A percentile compares a stretch with the other conserved stretches of the same genome.
These are phyloP conservation scores for Macrosiphum euphorbiae DNA, from an alignment of 2,888 invertebrate species.

Conservation along the genomic window DNA sequence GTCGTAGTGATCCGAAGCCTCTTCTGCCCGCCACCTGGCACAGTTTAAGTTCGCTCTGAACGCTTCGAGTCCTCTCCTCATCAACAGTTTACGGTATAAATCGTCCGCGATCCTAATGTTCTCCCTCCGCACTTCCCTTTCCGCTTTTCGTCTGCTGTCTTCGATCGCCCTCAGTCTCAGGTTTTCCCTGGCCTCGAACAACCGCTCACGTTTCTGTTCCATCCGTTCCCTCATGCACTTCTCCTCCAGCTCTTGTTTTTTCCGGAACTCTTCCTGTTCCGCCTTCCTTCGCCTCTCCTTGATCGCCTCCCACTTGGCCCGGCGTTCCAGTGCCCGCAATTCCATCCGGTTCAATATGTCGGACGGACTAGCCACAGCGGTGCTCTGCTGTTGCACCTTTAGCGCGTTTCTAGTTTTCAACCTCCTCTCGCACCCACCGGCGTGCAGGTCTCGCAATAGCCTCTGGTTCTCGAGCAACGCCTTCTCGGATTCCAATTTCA, in stretches of 20 bases:
- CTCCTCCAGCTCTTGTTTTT: conserved; percentile 43
- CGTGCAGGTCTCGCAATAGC: background rate
- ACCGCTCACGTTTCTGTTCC: conserved; percentile 35
- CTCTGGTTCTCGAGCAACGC: conserved; percentile 54
- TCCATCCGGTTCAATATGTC: conserved; percentile 54
- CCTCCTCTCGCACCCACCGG: background rate
- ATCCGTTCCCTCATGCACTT: conserved; percentile 42
- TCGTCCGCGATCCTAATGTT: conserved; percentile 29
- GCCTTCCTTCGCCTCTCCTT: conserved; percentile 30
- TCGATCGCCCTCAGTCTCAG: conserved; percentile 26
- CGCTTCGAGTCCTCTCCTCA: conserved; percentile 1
- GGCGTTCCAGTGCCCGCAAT: conserved; percentile 52
- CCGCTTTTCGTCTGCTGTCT: conserved; percentile 31
- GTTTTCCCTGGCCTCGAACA: conserved; percentile 50
- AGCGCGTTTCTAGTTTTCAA: background rate
- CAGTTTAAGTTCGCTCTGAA: conserved; percentile 25
- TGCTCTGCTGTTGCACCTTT: background rate
- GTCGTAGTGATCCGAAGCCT: conserved; percentile 29
- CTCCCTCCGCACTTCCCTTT: conserved; percentile 21
- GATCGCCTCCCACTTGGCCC: conserved; percentile 50
- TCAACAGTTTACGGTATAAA: background rate
- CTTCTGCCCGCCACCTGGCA: background rate
- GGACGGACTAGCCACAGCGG: background rate
- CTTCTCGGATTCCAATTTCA: conserved; percentile 56
- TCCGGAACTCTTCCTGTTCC: conserved; percentile 34